Evolutionary conservation across 2,888 invertebrate species (phyloP).

Genomic region (Caenorhabditis zanzibari): DNA sequence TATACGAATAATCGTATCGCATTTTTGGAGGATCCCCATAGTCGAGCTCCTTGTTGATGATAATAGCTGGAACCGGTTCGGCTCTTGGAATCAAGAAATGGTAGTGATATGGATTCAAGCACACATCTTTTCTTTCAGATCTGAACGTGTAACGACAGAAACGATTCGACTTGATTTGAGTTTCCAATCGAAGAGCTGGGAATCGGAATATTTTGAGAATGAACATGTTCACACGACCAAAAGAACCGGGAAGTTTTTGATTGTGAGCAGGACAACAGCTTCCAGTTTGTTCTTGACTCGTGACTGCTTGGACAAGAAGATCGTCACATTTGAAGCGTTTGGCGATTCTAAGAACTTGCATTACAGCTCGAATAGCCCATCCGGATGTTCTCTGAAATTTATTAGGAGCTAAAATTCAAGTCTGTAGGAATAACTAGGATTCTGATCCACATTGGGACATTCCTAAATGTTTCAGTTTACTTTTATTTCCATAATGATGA

Average conservation of each 20-base stretch:
- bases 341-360: background rate
- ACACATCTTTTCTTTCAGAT: background rate
- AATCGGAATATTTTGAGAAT: slow-evolving; percentile 28
- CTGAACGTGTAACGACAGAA: background rate
- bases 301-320: slow-evolving; percentile 19
- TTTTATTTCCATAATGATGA: too few relatives aligned
- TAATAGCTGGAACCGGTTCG: background rate
- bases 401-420: too few relatives aligned
- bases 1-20: background rate
- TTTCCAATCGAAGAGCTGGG: background rate
- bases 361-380: too few relatives aligned
- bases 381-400: background rate
- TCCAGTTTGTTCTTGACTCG: background rate
- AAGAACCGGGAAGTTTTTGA: slow-evolving; percentile 20
- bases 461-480: too few relatives aligned
- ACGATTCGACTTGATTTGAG: background rate
- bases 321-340: slow-evolving; percentile 9
- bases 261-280: slow-evolving; percentile 31
- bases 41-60: background rate
- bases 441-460: too few relatives aligned
- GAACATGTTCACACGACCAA: slow-evolving; percentile 27
- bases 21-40: slow-evolving; percentile 6
- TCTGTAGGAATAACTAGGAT: too few relatives aligned
- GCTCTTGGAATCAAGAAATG: background rate
- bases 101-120: background rate